Conservation (phyloP, 2,888 invertebrate species). For the Phorcus lineatus region DNA sequence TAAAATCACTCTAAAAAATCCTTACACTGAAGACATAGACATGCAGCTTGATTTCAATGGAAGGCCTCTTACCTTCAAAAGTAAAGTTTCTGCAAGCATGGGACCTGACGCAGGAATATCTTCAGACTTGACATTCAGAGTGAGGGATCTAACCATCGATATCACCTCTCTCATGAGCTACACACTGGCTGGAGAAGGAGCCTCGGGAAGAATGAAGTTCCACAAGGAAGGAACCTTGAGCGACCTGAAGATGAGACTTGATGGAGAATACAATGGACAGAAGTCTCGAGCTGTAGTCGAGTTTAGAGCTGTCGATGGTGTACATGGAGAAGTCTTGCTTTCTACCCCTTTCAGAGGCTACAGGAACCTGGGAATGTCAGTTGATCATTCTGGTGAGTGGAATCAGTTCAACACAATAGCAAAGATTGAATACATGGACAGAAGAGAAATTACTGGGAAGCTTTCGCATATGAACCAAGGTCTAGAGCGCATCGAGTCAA, state of each 20-base stretch:
- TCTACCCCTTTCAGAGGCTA: conserved; percentile 25
- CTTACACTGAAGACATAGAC: conserved; percentile 41
- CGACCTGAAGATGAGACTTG: neutral
- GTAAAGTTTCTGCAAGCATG: neutral
- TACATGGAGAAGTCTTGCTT: conserved; percentile 28
- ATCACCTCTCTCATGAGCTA: neutral
- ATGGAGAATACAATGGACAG: neutral
- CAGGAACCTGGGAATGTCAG: conserved; percentile 28
- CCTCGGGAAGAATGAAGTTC: neutral
- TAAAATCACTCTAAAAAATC: conserved; percentile 32
- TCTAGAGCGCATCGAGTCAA: neutral
- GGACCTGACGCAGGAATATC: neutral
- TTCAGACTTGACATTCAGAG: neutral
- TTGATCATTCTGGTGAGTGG: conserved; percentile 37
- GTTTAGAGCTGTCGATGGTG: neutral
- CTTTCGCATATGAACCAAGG: neutral
- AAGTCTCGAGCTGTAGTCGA: neutral
- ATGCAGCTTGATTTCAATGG: conserved; percentile 29
- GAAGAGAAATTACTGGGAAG: conserved; percentile 30
- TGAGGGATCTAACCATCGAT: neutral
- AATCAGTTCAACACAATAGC: conserved; percentile 33
- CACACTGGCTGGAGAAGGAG: neutral
- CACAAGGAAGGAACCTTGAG: conserved; percentile 23
- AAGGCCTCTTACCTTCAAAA: neutral
- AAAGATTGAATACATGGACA: conserved; percentile 25